Percentiles rank a stretch among this genome's conserved stretches.
Conservation (phyloP, 2,888 invertebrate species). For the Neoscelio sp. region DNA sequence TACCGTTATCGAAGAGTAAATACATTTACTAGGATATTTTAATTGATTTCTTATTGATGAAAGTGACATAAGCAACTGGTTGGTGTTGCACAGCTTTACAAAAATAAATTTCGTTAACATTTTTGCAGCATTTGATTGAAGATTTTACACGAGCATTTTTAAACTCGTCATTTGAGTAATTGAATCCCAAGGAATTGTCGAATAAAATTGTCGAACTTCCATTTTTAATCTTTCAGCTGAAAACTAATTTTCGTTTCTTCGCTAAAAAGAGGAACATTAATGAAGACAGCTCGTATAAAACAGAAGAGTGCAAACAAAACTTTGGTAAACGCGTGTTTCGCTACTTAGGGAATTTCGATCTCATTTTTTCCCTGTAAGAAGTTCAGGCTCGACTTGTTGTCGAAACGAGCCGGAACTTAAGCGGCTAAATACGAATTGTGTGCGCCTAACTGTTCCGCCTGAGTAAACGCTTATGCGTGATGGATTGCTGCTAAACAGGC, state of each 20-base stretch:
- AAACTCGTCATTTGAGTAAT: too few relatives aligned
- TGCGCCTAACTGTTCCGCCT: slow-evolving; percentile 63
- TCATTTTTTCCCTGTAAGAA: slow-evolving; percentile 51
- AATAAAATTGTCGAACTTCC: too few relatives aligned
- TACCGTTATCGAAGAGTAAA: too few relatives aligned
- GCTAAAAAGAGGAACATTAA: slow-evolving; percentile 9
- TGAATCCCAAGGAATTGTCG: too few relatives aligned
- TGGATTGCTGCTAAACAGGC: slow-evolving; percentile 67
- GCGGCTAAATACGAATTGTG: slow-evolving; percentile 32
- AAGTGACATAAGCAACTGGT: too few relatives aligned
- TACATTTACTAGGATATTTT: too few relatives aligned
- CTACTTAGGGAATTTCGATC: slow-evolving; percentile 34
- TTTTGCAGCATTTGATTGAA: too few relatives aligned
- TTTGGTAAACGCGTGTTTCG: slow-evolving; percentile 17
- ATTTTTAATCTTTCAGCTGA: too few relatives aligned
- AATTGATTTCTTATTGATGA: too few relatives aligned
- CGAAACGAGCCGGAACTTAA: slow-evolving; percentile 37
- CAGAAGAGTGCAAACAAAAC: slow-evolving; percentile 23
- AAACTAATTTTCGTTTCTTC: not conserved
- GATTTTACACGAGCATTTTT: too few relatives aligned
- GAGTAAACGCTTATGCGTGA: slow-evolving; percentile 64
- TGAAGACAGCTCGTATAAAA: slow-evolving; percentile 16
- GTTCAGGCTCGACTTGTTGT: slow-evolving; percentile 41
- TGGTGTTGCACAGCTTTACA: too few relatives aligned
- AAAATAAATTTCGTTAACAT: too few relatives aligned